Base-by-base conservation (phyloP, 2,888 invertebrate genomes). In the Oscheius myriophilus region DNA sequence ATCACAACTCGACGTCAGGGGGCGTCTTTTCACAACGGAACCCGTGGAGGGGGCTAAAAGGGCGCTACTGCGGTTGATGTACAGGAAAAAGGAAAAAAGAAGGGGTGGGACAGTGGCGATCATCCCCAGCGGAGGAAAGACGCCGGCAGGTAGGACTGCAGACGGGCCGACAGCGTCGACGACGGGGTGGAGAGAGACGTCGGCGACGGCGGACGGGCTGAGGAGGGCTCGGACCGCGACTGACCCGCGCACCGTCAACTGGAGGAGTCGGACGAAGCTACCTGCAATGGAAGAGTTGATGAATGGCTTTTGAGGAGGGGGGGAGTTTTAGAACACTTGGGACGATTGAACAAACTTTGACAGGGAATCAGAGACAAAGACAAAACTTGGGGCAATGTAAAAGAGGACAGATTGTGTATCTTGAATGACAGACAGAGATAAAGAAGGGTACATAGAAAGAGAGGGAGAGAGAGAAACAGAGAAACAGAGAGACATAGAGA, bases 201-300 rank as follows among this genome's bases (percentile, higher is more conserved):
- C 16, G 71, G 54, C 42, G 69, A 25, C 18, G 53, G 33, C 23
- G n/a, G n/a, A n/a, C 66, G 65, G 12, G 59, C 43, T n/a, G 69
- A 55, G 7, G 59, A 25, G 53, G 69, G 62, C 52, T 68, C 59
- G 16, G 71, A 74, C 67, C 70, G 72, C 67, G 77, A 72, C 73
- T 73, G 74, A 70, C 74, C 77, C 70, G 74, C 74, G 73, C 74
- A 77, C 73, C 74, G 77, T 77, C 77, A 77, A 75, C 77, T 74
- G 42, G 72, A 65, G 53, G 66, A 54, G 12, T 45, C 53, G 43
- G 70, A 61, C 39, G 75, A 33, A n/a, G 18, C 67, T 26, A 61
- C 77, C 77, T 77, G 64, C 11, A 72, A 65, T n/a, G n/a, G n/a
- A 46, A 49, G 23, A 12, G 33, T 6, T 26, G 16, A 21, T 25